Evolutionary conservation across 2,113 vertebrate genomes (phyloP).

Genomic region (Tetrax tetrax): DNA sequence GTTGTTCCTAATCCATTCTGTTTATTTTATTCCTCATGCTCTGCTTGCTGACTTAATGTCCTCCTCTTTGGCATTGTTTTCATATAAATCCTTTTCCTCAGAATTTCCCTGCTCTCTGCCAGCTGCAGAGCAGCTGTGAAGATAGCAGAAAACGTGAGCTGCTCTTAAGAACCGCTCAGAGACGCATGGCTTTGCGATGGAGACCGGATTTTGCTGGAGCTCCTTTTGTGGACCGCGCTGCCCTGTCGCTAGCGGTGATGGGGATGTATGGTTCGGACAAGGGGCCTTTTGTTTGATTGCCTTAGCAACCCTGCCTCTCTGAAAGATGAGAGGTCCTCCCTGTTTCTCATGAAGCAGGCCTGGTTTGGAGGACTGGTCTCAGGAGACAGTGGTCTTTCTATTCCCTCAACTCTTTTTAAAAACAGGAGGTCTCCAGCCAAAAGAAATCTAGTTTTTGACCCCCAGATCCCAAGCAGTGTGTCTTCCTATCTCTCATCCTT

Average conservation of each 20-base stretch:
- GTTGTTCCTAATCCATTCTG: neutral
- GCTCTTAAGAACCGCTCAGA: neutral
- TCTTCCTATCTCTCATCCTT: neutral
- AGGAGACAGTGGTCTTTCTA: neutral
- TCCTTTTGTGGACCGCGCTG: neutral
- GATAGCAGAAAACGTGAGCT: neutral
- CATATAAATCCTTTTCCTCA: neutral
- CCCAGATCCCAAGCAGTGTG: neutral
- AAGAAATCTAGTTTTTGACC: neutral
- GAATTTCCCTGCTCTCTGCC: slow-evolving; percentile 26
- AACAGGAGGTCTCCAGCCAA: neutral
- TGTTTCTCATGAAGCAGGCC: neutral
- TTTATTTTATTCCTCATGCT: neutral
- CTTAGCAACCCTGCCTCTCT: slow-evolving; percentile 9
- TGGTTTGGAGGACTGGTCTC: neutral
- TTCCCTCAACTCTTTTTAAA: neutral
- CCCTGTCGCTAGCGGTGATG: neutral
- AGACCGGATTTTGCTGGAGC: neutral
- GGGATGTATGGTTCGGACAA: neutral
- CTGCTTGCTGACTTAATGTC: neutral
- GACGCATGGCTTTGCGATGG: fast-evolving
- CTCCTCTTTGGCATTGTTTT: neutral
- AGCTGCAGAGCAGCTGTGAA: slow-evolving; percentile 5
- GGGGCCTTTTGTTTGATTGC: neutral
- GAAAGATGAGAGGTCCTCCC: slow-evolving; percentile 1